phyloP scores from a whole-genome alignment of 1,140 invertebrate species.

The Eulimnadia texana region DNA sequence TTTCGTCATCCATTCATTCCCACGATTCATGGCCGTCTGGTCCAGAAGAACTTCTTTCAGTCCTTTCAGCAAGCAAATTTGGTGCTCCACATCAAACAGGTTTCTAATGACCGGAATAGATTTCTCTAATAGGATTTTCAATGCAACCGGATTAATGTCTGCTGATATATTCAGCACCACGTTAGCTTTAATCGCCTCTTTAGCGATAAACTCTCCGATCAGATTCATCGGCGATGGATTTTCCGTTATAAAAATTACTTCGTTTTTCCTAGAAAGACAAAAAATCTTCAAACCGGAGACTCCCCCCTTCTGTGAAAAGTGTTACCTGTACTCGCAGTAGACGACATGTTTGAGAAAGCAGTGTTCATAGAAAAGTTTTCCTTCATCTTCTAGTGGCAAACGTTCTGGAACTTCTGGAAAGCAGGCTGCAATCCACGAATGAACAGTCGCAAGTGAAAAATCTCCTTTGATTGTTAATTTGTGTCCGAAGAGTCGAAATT shows the following conservation, averaged over 20 bases:
- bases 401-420: not conserved
- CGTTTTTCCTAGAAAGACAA: not conserved
- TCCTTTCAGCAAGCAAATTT: not conserved
- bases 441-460: not conserved
- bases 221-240: not conserved
- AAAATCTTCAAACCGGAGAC: too few species aligned
- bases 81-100: not conserved
- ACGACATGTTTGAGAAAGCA: not conserved
- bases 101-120: not conserved
- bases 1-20: not conserved
- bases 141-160: not conserved
- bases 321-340: not conserved
- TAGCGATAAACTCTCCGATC: not conserved
- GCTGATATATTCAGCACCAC: not conserved
- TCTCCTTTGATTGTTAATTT: not conserved
- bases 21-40: not conserved
- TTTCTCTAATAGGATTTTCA: not conserved
- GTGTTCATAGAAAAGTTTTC: not conserved
- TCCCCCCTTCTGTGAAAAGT: too few species aligned
- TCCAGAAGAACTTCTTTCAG: not conserved
- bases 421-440: slow-evolving; percentile 4
- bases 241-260: not conserved
- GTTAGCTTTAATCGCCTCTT: not conserved
- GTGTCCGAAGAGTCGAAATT: not conserved
- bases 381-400: not conserved